phyloP scores from a whole-genome alignment of 2,888 invertebrate species.

The Thymelicus sylvestris region DNA sequence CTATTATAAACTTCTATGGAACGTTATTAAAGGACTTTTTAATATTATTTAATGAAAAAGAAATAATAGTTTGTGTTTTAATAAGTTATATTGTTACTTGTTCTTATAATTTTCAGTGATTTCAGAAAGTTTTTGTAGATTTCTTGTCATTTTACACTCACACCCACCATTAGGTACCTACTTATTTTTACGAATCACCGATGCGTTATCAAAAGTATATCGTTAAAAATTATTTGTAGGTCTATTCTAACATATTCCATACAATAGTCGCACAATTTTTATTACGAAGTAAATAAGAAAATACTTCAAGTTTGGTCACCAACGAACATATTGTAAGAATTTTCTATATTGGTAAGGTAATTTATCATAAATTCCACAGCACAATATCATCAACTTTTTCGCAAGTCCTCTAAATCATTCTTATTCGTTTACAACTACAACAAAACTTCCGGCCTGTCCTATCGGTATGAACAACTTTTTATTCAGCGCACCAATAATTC shows the following conservation, averaged over 20 bases:
- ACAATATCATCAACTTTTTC: constrained; percentile 56
- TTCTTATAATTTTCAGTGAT: too few relatives aligned
- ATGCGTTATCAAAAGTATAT: too few relatives aligned
- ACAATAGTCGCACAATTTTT: not conserved
- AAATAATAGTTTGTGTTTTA: too few relatives aligned
- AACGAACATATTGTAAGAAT: constrained; percentile 21
- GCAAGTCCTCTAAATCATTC: constrained; percentile 75
- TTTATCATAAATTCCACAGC: constrained; percentile 35
- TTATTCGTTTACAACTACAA: constrained; percentile 72
- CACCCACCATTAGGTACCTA: too few relatives aligned
- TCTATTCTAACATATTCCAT: too few relatives aligned
- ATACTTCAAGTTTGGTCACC: not conserved
- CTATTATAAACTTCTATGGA: constrained; percentile 38
- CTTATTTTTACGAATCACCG: too few relatives aligned
- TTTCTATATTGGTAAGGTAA: constrained; percentile 25
- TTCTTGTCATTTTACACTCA: too few relatives aligned
- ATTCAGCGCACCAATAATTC: constrained; percentile 67
- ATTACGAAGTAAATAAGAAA: not conserved
- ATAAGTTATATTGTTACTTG: too few relatives aligned
- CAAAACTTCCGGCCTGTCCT: constrained; percentile 65
- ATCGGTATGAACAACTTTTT: constrained; percentile 63
- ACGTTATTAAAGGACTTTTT: not conserved
- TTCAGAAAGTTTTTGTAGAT: too few relatives aligned
- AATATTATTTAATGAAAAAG: not conserved
- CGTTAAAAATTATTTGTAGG: too few relatives aligned